phyloP scores from a whole-genome alignment of 2,113 vertebrate species.

The Dromas ardeola region DNA sequence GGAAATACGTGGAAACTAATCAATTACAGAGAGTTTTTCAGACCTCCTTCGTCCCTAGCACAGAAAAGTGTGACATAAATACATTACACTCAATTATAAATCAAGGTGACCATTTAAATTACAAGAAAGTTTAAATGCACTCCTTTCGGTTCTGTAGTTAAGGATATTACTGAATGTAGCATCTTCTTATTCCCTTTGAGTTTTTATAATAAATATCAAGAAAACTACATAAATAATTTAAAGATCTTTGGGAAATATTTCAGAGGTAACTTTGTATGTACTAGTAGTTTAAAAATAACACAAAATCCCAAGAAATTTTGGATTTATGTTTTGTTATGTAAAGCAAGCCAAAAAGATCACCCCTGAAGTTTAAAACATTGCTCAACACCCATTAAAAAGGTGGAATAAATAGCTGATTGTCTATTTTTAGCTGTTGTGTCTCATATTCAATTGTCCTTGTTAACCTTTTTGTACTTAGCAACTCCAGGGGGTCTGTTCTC shows the following conservation, averaged over 20 bases:
- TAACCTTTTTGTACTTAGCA: neutral
- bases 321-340: neutral
- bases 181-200: neutral
- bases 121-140: neutral
- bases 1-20: rapidly evolving
- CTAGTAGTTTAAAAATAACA: neutral
- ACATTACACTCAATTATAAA: neutral
- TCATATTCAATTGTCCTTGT: neutral
- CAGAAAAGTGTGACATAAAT: neutral
- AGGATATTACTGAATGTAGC: neutral
- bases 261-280: conserved; percentile 29
- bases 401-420: neutral
- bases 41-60: neutral
- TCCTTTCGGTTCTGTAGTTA: neutral
- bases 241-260: conserved; percentile 50
- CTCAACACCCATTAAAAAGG: neutral
- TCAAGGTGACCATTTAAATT: neutral
- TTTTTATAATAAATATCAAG: neutral
- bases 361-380: neutral
- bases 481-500: neutral
- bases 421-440: neutral
- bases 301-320: neutral
- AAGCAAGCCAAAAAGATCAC: neutral
- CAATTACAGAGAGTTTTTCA: rapidly evolving
- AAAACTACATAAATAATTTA: neutral